Evolutionary conservation across 2,113 vertebrate genomes (phyloP).

Genomic region (Typhlomys cinereus): DNA sequence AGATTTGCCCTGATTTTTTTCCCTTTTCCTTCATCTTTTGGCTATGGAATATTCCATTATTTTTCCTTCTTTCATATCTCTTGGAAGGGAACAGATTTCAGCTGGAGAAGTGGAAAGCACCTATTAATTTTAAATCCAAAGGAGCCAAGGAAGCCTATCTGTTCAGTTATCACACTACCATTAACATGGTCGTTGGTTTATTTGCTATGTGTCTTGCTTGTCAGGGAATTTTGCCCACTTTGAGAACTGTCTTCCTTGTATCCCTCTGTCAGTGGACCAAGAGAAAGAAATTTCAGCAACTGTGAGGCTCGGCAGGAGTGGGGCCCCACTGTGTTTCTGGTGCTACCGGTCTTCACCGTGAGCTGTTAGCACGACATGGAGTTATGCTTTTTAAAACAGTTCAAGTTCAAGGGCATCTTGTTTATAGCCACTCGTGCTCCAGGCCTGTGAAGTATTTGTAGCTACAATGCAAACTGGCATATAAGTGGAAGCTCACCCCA

Average conservation of each 20-base stretch:
- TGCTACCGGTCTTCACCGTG: constrained; percentile 73
- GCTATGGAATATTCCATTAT: constrained; percentile 49
- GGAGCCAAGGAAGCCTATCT: constrained; percentile 19
- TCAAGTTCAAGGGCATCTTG: constrained; percentile 80
- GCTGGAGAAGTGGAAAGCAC: neutral
- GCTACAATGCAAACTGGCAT: constrained; percentile 76
- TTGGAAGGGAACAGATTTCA: constrained; percentile 14
- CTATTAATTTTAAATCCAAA: constrained; percentile 33
- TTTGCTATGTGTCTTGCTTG: constrained; percentile 54
- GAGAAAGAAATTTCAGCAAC: constrained; percentile 74
- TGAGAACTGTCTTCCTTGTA: constrained; percentile 43
- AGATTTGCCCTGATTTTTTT: neutral
- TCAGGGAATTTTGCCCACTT: constrained; percentile 63
- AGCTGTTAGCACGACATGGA: constrained; percentile 80
- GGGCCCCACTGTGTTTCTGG: constrained; percentile 73
- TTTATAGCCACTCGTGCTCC: constrained; percentile 74
- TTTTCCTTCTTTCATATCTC: neutral
- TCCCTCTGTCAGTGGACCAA: constrained; percentile 67
- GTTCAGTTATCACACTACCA: constrained; percentile 59
- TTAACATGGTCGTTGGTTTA: constrained; percentile 24
- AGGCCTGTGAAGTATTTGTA: constrained; percentile 75
- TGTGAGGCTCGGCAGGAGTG: constrained; percentile 77
- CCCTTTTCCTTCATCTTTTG: constrained; percentile 26
- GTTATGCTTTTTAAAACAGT: constrained; percentile 78
- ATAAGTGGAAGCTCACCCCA: constrained; percentile 72